phyloP scores from a whole-genome alignment of 1,140 invertebrate genomes.

The Melanaphis sacchari region DNA sequence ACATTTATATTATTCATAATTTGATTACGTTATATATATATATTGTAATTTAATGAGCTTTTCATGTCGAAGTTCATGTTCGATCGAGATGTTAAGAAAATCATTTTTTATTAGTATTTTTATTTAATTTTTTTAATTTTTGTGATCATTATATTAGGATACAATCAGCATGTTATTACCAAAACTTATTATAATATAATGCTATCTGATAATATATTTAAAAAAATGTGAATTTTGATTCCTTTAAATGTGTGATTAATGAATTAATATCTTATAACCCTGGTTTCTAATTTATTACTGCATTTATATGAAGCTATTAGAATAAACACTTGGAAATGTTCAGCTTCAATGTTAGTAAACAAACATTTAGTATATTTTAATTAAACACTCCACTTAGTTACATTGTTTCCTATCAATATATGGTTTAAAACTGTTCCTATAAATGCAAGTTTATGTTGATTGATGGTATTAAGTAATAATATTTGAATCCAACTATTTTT shows the following conservation, averaged over 20 bases:
- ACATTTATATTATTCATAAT: slow-evolving; percentile 38
- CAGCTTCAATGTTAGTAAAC: neutral
- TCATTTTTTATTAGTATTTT: slow-evolving; percentile 50
- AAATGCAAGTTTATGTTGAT: neutral
- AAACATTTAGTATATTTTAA: no score
- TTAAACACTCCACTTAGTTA: no score
- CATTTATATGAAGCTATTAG: neutral
- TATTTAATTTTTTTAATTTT: slow-evolving; percentile 46
- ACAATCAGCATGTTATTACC: slow-evolving; percentile 54
- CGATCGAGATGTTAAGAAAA: slow-evolving; percentile 29
- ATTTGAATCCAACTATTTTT: neutral
- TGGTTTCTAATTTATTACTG: slow-evolving; percentile 9
- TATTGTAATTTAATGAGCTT: slow-evolving; percentile 48
- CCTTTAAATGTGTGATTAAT: slow-evolving; percentile 31
- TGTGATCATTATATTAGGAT: slow-evolving; percentile 53
- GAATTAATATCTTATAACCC: neutral
- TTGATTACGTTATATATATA: slow-evolving; percentile 37
- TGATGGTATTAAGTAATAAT: neutral
- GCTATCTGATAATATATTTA: slow-evolving; percentile 50
- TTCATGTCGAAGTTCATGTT: slow-evolving; percentile 38
- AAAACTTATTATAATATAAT: slow-evolving; percentile 49
- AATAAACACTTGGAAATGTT: neutral
- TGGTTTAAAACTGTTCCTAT: neutral
- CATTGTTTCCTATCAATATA: no score
- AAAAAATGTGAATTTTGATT: slow-evolving; percentile 39